These are phyloP conservation scores for Globicephala melas DNA, from an alignment of 2,113 vertebrate species.

Conservation along the genomic window DNA sequence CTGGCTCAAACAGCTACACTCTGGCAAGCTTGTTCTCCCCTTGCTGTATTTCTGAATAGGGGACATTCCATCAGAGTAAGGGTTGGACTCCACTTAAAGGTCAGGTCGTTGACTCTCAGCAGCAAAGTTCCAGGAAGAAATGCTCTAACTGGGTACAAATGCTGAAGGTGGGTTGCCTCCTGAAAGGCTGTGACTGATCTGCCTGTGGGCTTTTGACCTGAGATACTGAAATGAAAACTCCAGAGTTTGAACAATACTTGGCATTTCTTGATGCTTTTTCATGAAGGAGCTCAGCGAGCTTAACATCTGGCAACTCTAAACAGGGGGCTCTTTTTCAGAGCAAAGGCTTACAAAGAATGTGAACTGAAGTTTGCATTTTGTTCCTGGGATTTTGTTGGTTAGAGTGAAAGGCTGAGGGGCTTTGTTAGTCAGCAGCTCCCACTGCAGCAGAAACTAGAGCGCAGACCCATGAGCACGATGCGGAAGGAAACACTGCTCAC, in stretches of 20 bases:
- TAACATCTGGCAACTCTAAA: conserved; percentile 33
- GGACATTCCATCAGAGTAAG: not conserved
- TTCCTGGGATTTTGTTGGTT: conserved; percentile 35
- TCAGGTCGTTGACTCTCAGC: not conserved
- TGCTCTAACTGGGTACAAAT: not conserved
- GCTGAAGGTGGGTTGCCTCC: not conserved
- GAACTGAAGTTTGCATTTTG: conserved; percentile 22
- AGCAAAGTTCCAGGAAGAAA: not conserved
- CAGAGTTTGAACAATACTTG: not conserved
- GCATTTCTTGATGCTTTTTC: conserved; percentile 40
- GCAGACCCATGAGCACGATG: not conserved
- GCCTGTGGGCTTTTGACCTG: not conserved
- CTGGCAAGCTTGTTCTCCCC: not conserved
- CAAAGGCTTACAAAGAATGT: conserved; percentile 26
- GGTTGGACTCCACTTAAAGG: conserved; percentile 25
- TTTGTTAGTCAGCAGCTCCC: conserved; percentile 18
- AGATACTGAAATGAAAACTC: conserved; percentile 19
- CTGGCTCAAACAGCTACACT: not conserved
- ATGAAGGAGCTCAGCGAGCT: conserved; percentile 9
- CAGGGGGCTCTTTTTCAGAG: not conserved
- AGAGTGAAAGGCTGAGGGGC: conserved; percentile 16
- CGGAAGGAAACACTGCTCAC: not conserved
- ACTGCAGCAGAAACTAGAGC: not conserved
- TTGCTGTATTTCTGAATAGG: not conserved
- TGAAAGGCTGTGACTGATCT: not conserved